Conservation (phyloP, 37 sponge, comb jelly and placozoan species). For the Geodia barretti region DNA sequence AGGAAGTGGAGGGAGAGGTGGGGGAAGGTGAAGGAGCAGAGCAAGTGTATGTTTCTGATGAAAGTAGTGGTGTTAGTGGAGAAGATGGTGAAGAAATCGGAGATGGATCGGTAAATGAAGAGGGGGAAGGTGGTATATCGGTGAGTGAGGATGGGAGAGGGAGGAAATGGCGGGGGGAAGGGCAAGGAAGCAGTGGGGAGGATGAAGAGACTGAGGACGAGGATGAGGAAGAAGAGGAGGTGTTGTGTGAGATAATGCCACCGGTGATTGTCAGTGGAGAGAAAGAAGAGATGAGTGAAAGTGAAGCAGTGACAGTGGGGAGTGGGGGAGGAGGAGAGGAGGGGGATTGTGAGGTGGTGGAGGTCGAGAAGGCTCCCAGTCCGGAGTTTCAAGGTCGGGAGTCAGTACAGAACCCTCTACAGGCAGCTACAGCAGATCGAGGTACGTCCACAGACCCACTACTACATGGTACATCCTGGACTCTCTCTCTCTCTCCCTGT, state of each 20-base stretch:
- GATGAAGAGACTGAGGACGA: conserved; percentile 15
- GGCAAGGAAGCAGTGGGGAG: not conserved
- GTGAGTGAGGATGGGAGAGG: too few species aligned
- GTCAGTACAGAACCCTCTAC: conserved; percentile 40
- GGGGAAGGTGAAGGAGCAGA: not conserved
- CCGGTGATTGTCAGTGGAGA: not conserved
- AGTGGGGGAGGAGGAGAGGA: not conserved
- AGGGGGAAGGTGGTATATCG: not conserved
- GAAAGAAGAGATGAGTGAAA: not conserved
- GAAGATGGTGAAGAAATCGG: not conserved
- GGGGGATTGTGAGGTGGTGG: not conserved
- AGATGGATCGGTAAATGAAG: not conserved
- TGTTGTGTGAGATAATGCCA: not conserved
- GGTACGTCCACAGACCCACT: not conserved
- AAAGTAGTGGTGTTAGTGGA: not conserved
- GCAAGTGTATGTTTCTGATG: too few species aligned
- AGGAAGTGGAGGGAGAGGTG: conserved; percentile 11
- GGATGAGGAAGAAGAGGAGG: conserved; percentile 10
- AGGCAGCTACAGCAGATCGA: conserved; percentile 35
- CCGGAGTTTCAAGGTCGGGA: conserved; percentile 51
- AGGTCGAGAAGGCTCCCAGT: not conserved
- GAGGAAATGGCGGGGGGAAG: not conserved
- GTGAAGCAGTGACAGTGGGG: not conserved
- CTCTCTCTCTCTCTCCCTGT: not conserved
- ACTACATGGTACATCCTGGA: not conserved